Evolutionary conservation across 1,140 invertebrate genomes (phyloP).

Genomic region (Colletes latitarsis): DNA sequence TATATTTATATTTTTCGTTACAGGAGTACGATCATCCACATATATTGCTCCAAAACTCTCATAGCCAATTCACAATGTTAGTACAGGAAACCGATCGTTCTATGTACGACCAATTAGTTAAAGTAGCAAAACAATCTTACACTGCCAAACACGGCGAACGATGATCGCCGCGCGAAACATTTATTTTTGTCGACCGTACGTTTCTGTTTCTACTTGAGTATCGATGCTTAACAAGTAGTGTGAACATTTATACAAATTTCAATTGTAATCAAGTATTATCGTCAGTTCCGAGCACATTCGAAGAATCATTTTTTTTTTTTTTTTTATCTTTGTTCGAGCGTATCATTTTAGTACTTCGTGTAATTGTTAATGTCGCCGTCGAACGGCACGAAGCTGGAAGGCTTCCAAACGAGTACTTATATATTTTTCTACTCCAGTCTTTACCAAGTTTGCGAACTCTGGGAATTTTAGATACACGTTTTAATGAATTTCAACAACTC

Average conservation of each 20-base stretch:
- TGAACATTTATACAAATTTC: background rate
- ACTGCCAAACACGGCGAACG: slow-evolving; percentile 51
- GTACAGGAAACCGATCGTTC: slow-evolving; percentile 84
- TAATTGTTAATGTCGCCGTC: background rate
- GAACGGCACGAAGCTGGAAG: too few relatives aligned
- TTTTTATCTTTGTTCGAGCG: background rate
- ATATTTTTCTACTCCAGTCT: slow-evolving; percentile 47
- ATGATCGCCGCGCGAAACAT: slow-evolving; percentile 13
- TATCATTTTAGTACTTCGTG: background rate
- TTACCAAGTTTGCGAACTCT: background rate
- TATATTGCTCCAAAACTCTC: slow-evolving; percentile 80
- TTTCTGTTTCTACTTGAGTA: background rate
- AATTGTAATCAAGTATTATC: slow-evolving; percentile 24
- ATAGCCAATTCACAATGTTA: slow-evolving; percentile 84
- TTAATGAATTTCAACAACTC: slow-evolving; percentile 9
- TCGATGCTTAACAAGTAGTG: background rate
- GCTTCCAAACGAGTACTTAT: slow-evolving; percentile 14
- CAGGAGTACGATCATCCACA: slow-evolving; percentile 85
- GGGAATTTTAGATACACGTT: background rate
- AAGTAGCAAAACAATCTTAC: slow-evolving; percentile 74
- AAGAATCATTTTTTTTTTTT: slow-evolving; percentile 7
- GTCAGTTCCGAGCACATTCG: background rate
- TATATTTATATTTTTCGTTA: slow-evolving; percentile 62
- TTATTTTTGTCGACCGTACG: background rate
- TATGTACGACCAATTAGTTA: slow-evolving; percentile 80